These are phyloP conservation scores for Radopholus similis DNA, from an alignment of 1,140 invertebrate species.

Conservation along the genomic window DNA sequence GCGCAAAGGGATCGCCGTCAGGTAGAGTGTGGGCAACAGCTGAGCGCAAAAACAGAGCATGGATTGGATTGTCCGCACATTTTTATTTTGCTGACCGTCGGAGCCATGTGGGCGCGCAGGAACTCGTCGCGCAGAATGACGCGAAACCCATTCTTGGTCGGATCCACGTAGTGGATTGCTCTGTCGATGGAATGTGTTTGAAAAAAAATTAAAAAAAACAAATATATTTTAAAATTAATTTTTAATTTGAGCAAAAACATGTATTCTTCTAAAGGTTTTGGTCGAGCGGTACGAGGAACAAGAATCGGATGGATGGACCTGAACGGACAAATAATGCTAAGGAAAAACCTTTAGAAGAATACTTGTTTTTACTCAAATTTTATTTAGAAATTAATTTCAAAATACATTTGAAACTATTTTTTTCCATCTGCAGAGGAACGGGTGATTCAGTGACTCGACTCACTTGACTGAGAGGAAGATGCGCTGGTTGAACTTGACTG, in stretches of 20 bases:
- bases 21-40: slow-evolving; percentile 40
- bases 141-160: slow-evolving; percentile 42
- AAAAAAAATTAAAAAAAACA: background rate
- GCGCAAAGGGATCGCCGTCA: slow-evolving; percentile 38
- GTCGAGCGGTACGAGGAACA: no score
- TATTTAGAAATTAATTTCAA: no score
- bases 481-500: slow-evolving; percentile 35
- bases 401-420: background rate
- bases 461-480: slow-evolving; percentile 35
- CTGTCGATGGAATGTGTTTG: background rate
- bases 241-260: no score
- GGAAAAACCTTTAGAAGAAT: no score
- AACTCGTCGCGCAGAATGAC: slow-evolving; percentile 42
- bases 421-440: background rate
- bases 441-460: background rate
- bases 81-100: no score
- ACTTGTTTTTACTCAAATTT: no score
- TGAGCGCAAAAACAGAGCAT: no score
- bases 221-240: background rate
- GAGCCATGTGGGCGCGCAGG: slow-evolving; percentile 34
- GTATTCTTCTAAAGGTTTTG: no score
- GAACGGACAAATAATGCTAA: no score
- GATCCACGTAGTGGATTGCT: slow-evolving; percentile 46
- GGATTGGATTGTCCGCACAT: no score
- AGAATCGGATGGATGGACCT: no score